Base-by-base conservation (phyloP, 2,797 vertebrate species). In the Tragelaphus oryx region DNA sequence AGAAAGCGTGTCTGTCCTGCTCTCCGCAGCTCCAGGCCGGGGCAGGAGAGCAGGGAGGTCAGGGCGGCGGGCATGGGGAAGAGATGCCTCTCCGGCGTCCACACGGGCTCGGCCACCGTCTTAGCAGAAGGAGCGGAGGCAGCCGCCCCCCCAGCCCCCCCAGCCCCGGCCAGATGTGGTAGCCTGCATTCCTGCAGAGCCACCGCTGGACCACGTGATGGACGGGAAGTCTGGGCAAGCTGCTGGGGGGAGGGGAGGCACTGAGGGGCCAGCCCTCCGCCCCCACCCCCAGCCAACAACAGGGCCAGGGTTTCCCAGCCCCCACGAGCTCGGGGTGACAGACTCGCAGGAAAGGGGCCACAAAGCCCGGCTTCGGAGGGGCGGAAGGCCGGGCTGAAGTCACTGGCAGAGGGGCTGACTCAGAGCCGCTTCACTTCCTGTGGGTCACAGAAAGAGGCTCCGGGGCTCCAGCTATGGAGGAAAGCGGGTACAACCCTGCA, bases 111-210 rank as follows among this genome's bases (percentile, higher is more conserved):
- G 0, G 54, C 76, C 54, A 30, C 50, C 48, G 4, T 93, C 68
- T 89, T 18, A 50, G 57, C 91, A 55, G 81, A 91, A 90, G 71
- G 78, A 82, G 88, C 85, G 79, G 71, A 24, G 92, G 80, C 17
- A n/a, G 84, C 87, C 22, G 91, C 17, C 50, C 18, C 62, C 62
- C 0, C 17, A 65, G 92, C 86, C 11, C 52, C 30, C 62, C n/a
- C 17, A 68, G 24, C 50, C 89, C 87, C 81, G 0, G 57, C 97
- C 98, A 98, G 97, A 97, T 96, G 97, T 96, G 97, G 97, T 95
- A 92, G 75, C 78, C 88, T 1, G 55, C 98, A 98, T 98, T 98
- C 98, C 98, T 54, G 86, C 57, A 89, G 90, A 14, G 92, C 98
- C 97, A 96, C 3, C 0, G 30, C 96, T 44, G 83, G 75, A 89